Base-by-base conservation (phyloP, 2,888 invertebrate genomes). In the Pheosia gnoma region DNA sequence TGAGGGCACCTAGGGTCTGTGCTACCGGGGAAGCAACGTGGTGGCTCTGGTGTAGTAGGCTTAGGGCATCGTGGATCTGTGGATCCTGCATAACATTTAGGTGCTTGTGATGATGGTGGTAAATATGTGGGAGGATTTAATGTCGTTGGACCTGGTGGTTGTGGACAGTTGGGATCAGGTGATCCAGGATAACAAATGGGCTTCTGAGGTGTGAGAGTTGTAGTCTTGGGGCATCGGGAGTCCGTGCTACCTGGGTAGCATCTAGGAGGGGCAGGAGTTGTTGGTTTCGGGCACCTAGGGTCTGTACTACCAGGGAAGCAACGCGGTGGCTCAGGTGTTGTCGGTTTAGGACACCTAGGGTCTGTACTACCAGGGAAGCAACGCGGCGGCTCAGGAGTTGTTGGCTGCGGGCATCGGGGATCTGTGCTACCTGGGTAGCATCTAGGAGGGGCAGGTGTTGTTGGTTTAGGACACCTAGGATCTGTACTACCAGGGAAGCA, bases 281-380 rank as follows among this genome's bases (percentile, higher is more conserved):
- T 72, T 0, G 85, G 82, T 62, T 72, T 71, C 0, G 86, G 86
- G 63, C 90, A 90, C 7, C 85, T 70, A 1, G 88, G 86, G 67
- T 93, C 89, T 0, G 36, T 75, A 0, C 84, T 81, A 0, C 91
- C 91, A 0, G 91, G 89, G 63, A 72, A 90, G 49, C 93, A 83
- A 5, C 58, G 67, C 0, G 80, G 82, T 8, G 82, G 75, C 2
- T 58, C 74, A 0, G 83, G 78, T 5, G 79, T 80, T 0, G 78
- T 78, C 0, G 78, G 77, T 13, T 68, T 67, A 0, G 84, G 81
- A 53, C 84, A 82, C 4, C 83, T 64, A 8, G 77, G 75, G 57
- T 82, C 82, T 0, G 61, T 74, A 8, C 74, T 77, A 0, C 83
- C 81, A 3, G 78, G 78, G 58, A 60, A 82, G 51, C 81, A 83